A percentile compares a stretch with the other conserved stretches of the same genome.
phyloP scores from a whole-genome alignment of 2,888 invertebrate species.

The Notocelia uddmanniana region DNA sequence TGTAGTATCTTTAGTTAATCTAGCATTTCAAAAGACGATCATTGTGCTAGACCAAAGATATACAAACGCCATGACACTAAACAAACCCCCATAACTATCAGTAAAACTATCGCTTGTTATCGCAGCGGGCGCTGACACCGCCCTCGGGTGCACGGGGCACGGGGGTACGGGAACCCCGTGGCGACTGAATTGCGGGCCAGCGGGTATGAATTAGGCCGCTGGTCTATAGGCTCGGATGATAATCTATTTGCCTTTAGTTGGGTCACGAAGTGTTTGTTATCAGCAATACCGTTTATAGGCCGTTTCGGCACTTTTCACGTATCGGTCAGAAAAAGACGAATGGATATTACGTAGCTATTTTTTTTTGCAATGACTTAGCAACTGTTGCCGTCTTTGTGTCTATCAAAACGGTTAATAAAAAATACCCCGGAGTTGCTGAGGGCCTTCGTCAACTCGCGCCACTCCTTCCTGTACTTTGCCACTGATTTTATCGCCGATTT shows the following conservation, averaged over 20 bases:
- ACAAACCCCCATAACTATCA: slow-evolving; percentile 21
- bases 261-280: slow-evolving; percentile 23
- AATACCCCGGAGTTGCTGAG: too few species aligned
- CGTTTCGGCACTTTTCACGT: neutral
- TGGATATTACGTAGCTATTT: neutral
- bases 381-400: neutral
- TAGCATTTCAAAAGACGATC: neutral
- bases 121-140: slow-evolving; percentile 27
- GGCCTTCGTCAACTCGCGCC: too few species aligned
- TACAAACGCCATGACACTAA: neutral
- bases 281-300: neutral
- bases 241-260: slow-evolving; percentile 26
- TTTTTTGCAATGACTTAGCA: neutral
- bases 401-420: too few species aligned
- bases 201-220: slow-evolving; percentile 23
- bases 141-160: neutral
- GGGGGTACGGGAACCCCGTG: slow-evolving; percentile 19
- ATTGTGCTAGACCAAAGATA: neutral
- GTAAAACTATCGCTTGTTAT: slow-evolving; percentile 16
- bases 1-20: too few species aligned
- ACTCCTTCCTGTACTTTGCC: too few species aligned
- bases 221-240: slow-evolving; percentile 10
- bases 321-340: neutral
- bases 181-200: slow-evolving; percentile 11
- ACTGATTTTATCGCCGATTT: too few species aligned